Percentiles rank a stretch among this genome's conserved stretches.
These are phyloP conservation scores for Ligdia adustata DNA, from an alignment of 2,888 invertebrate genomes.

Conservation along the genomic window DNA sequence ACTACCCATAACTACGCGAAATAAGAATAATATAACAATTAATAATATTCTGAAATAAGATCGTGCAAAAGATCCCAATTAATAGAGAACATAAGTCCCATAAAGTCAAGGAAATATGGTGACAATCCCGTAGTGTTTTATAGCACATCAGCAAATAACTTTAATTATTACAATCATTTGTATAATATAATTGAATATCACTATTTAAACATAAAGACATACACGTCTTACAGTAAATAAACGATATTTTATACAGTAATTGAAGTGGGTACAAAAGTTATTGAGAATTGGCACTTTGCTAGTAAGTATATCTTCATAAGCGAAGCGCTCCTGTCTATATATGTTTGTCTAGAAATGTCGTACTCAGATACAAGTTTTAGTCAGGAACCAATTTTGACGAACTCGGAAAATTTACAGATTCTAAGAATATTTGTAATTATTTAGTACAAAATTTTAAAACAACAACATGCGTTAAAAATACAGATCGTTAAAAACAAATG, in stretches of 20 bases:
- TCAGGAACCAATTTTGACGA: too few relatives aligned
- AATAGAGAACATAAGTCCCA: not conserved
- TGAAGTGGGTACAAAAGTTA: slow-evolving; percentile 3
- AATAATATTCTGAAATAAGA: too few relatives aligned
- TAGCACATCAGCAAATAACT: not conserved
- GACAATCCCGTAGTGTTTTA: not conserved
- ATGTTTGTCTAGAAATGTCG: too few relatives aligned
- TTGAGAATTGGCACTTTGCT: not conserved
- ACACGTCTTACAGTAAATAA: slow-evolving; percentile 2
- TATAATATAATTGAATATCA: not conserved
- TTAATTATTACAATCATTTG: slow-evolving; percentile 1
- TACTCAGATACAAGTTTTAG: too few relatives aligned
- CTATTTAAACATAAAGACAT: too few relatives aligned
- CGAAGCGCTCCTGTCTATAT: too few relatives aligned
- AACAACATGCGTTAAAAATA: not conserved
- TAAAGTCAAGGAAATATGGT: not conserved
- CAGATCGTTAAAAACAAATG: too few relatives aligned
- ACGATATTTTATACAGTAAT: slow-evolving; percentile 3
- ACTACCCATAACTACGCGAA: too few relatives aligned
- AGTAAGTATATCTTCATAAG: too few relatives aligned
- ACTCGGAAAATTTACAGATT: too few relatives aligned
- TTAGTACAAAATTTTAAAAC: not conserved
- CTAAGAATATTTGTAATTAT: not conserved
- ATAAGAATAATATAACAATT: too few relatives aligned
- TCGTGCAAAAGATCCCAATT: not conserved